Conservation (phyloP, 2,113 vertebrate species). For the Ariopsis seemanni region DNA sequence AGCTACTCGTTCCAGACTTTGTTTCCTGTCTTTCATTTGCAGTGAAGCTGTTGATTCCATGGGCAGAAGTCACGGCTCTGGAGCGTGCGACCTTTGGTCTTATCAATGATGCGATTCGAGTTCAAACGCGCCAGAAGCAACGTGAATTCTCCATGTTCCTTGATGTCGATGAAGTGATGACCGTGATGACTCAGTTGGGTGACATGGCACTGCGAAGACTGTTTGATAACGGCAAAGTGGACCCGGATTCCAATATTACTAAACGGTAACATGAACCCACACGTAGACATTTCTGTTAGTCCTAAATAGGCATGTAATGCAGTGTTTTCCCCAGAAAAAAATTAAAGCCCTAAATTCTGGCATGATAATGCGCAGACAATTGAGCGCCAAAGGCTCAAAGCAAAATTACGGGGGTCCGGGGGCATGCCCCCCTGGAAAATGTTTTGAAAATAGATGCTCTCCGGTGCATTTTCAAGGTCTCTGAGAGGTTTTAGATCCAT, state of each 20-base stretch:
- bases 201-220: slow-evolving; percentile 89
- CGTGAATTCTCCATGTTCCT: slow-evolving; percentile 96
- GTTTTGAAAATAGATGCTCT: no score
- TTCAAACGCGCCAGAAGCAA: slow-evolving; percentile 82
- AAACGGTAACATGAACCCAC: slow-evolving; percentile 80
- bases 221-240: slow-evolving; percentile 88
- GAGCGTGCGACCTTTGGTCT: slow-evolving; percentile 87
- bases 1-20: neutral
- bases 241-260: slow-evolving; percentile 88
- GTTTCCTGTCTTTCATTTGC: slow-evolving; percentile 5
- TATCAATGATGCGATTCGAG: slow-evolving; percentile 84
- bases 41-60: slow-evolving; percentile 93
- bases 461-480: no score
- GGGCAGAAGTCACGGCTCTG: slow-evolving; percentile 89
- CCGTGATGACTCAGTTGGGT: slow-evolving; percentile 89
- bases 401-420: no score
- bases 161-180: slow-evolving; percentile 82
- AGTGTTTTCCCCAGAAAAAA: no score
- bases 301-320: no score
- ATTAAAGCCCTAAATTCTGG: no score
- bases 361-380: no score
- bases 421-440: no score
- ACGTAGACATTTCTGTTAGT: neutral
- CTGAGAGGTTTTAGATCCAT: no score
- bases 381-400: no score